Conservation (phyloP, 2,888 invertebrate species). For the Stenchaetothrips biformis region DNA sequence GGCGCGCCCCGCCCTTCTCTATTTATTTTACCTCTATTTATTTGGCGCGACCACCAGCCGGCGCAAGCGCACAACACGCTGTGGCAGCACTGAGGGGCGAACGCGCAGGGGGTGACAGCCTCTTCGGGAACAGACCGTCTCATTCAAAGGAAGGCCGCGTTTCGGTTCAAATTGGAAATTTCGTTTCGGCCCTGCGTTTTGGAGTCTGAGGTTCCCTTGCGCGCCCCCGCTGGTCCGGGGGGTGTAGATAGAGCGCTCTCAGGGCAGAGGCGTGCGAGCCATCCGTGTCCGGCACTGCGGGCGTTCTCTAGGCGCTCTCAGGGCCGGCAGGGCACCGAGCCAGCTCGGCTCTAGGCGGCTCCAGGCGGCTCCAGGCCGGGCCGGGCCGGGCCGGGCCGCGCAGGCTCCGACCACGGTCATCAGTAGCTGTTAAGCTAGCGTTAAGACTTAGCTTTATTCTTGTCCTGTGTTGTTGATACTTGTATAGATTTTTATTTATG, state of each 20-base stretch:
- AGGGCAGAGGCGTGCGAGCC: no score
- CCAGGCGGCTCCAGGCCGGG: no score
- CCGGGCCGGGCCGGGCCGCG: no score
- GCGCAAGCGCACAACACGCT: not conserved
- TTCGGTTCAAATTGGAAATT: not conserved
- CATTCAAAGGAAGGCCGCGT: no score
- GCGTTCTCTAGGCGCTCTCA: no score
- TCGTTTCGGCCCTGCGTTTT: not conserved
- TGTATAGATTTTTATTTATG: slow-evolving; percentile 15
- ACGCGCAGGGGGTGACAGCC: not conserved
- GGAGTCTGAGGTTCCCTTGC: not conserved
- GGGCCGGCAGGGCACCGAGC: no score
- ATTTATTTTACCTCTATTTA: slow-evolving; percentile 12
- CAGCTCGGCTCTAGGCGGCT: no score
- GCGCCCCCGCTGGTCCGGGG: slow-evolving; percentile 18
- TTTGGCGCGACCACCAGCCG: not conserved
- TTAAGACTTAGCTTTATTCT: no score
- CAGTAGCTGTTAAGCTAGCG: no score
- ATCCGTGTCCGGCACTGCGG: no score
- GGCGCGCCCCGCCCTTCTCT: not conserved
- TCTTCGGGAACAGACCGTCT: not conserved
- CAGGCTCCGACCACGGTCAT: no score
- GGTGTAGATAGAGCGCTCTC: not conserved
- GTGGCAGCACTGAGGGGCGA: not conserved
- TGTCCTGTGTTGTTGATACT: slow-evolving; percentile 10